A percentile compares a stretch with the other conserved stretches of the same genome.
Evolutionary conservation across 2,888 invertebrate genomes (phyloP).

Genomic region (Plemyria rubiginata): DNA sequence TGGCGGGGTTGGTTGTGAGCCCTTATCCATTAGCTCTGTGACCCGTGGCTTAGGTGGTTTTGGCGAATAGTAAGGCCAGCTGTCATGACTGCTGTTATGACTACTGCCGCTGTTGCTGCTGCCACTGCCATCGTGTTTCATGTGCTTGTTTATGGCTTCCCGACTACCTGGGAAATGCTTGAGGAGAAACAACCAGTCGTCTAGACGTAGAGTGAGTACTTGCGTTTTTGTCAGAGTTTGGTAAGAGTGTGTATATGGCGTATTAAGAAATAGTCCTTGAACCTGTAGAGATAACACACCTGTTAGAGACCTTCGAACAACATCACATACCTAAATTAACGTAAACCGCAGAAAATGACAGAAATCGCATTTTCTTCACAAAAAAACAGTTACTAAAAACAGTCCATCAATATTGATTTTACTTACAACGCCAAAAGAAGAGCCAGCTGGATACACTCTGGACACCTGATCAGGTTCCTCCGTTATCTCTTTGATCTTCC

Average conservation of each 20-base stretch:
- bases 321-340: not conserved
- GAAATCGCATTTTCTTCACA: no score
- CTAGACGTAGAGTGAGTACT: conserved; percentile 62
- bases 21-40: conserved; percentile 27
- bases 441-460: conserved; percentile 52
- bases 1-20: conserved; percentile 17
- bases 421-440: conserved; percentile 66
- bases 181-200: conserved; percentile 66
- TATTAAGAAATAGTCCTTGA: conserved; percentile 61
- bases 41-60: conserved; percentile 16
- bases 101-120: not conserved
- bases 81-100: conserved; percentile 1
- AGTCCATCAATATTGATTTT: no score
- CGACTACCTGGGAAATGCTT: conserved; percentile 65
- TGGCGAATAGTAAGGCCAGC: conserved; percentile 17
- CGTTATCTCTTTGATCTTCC: conserved; percentile 55
- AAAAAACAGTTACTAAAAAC: no score
- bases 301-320: no score
- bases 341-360: no score
- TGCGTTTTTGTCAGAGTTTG: conserved; percentile 59
- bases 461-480: conserved; percentile 39
- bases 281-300: conserved; percentile 45
- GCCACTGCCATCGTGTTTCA: conserved; percentile 24
- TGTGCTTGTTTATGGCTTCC: conserved; percentile 51
- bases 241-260: conserved; percentile 63